These are phyloP conservation scores for Chaetodon trifascialis DNA, from an alignment of 2,113 vertebrate genomes.

Conservation along the genomic window DNA sequence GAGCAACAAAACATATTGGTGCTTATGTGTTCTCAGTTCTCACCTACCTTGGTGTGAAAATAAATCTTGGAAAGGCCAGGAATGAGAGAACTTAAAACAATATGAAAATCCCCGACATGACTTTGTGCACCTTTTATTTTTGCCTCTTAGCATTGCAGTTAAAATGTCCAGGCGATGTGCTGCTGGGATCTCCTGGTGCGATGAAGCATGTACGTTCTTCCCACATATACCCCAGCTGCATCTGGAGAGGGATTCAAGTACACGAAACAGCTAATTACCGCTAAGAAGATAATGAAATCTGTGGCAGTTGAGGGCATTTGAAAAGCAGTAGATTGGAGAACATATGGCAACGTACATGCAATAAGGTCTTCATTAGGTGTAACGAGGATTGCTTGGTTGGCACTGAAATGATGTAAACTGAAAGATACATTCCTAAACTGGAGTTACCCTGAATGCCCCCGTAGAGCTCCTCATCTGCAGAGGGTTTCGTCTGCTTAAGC, in stretches of 20 bases:
- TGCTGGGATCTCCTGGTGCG: slow-evolving; percentile 12
- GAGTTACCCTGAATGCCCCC: background rate
- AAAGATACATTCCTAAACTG: background rate
- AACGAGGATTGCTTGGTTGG: slow-evolving; percentile 19
- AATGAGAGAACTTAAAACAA: slow-evolving; percentile 1
- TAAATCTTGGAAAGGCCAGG: background rate
- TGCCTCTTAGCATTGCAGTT: background rate
- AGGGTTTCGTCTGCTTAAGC: background rate
- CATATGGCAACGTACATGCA: background rate
- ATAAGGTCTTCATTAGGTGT: slow-evolving; percentile 42
- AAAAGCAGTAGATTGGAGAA: background rate
- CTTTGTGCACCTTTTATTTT: background rate
- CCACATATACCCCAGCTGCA: slow-evolving; percentile 8
- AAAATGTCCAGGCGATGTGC: background rate
- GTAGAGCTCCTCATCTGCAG: background rate
- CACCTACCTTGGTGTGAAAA: background rate
- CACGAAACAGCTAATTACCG: slow-evolving; percentile 50
- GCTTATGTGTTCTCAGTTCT: background rate
- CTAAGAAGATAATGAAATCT: slow-evolving; percentile 32
- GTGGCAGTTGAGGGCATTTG: slow-evolving; percentile 13
- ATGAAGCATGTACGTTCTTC: slow-evolving; percentile 4
- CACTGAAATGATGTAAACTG: slow-evolving; percentile 12
- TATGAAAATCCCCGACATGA: background rate
- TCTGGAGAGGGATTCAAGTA: slow-evolving; percentile 24
- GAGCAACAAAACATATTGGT: background rate